Percentiles rank a stretch among this genome's conserved stretches.
These are phyloP conservation scores for Lasioglossum oenotherae DNA, from an alignment of 2,888 invertebrate species.

Conservation along the genomic window DNA sequence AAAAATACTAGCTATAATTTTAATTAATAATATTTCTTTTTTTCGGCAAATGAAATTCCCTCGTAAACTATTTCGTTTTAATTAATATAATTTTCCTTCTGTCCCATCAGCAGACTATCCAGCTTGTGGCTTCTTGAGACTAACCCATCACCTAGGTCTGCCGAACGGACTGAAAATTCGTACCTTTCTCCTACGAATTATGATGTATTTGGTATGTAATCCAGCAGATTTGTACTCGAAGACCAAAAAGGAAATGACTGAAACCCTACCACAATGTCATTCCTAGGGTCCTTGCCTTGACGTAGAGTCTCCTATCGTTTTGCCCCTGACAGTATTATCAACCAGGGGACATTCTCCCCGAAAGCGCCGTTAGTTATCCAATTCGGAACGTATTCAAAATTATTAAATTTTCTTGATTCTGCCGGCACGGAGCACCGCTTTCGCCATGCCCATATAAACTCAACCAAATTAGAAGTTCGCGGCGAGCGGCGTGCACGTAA, in stretches of 20 bases:
- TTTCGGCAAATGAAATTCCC: background rate
- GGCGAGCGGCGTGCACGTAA: background rate
- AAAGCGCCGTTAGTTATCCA: background rate
- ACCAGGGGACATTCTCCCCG: too few species aligned
- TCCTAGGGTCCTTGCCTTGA: too few species aligned
- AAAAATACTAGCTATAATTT: background rate
- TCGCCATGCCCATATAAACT: background rate
- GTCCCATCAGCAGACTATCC: background rate
- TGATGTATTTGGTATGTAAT: too few species aligned
- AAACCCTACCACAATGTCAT: too few species aligned
- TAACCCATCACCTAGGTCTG: too few species aligned
- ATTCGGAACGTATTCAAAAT: background rate
- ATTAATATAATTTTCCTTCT: background rate
- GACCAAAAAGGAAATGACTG: too few species aligned
- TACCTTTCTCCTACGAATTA: too few species aligned
- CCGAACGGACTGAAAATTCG: too few species aligned
- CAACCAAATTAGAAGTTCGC: slow-evolving; percentile 1
- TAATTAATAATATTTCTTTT: background rate
- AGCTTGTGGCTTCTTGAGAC: too few species aligned
- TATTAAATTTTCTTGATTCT: background rate
- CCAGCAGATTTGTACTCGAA: too few species aligned
- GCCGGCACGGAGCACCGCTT: background rate
- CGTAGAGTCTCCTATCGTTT: too few species aligned
- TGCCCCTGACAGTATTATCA: too few species aligned
- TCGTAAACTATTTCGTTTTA: background rate